Evolutionary conservation across 2,113 vertebrate genomes (phyloP).

Genomic region (Agapornis roseicollis): DNA sequence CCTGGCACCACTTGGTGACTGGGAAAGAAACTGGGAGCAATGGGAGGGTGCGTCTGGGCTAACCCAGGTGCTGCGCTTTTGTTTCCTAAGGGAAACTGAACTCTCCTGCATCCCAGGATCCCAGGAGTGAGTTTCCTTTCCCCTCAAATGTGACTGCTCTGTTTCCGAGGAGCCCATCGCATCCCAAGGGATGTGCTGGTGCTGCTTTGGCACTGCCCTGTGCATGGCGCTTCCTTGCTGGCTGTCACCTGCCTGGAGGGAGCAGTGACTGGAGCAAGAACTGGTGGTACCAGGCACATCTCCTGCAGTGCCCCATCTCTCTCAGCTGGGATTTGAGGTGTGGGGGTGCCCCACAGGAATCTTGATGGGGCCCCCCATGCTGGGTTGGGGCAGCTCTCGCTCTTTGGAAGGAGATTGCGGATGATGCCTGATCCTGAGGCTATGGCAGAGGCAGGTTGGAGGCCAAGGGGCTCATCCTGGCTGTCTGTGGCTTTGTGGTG

Average conservation of each 20-base stretch:
- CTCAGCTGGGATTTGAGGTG: not conserved
- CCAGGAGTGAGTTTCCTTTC: not conserved
- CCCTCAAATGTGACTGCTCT: rapidly evolving
- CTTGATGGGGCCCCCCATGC: rapidly evolving
- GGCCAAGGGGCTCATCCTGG: not conserved
- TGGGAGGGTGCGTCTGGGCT: not conserved
- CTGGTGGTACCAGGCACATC: not conserved
- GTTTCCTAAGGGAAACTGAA: not conserved
- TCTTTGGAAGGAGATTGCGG: not conserved
- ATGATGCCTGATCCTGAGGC: not conserved
- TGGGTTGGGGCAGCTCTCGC: not conserved
- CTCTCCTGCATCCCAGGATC: not conserved
- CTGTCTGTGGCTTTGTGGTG: not conserved
- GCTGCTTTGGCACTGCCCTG: not conserved
- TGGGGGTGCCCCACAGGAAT: not conserved
- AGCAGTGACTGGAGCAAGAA: not conserved
- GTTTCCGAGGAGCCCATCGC: not conserved
- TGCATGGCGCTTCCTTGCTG: not conserved
- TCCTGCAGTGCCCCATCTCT: not conserved
- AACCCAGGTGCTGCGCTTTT: not conserved
- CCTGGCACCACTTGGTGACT: not conserved
- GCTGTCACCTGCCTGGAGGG: not conserved
- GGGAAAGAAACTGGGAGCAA: not conserved
- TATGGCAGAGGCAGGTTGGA: not conserved
- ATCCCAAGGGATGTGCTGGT: not conserved